Base-by-base conservation (phyloP, 2,888 invertebrate species). In the Scaptomyza caliginosa region DNA sequence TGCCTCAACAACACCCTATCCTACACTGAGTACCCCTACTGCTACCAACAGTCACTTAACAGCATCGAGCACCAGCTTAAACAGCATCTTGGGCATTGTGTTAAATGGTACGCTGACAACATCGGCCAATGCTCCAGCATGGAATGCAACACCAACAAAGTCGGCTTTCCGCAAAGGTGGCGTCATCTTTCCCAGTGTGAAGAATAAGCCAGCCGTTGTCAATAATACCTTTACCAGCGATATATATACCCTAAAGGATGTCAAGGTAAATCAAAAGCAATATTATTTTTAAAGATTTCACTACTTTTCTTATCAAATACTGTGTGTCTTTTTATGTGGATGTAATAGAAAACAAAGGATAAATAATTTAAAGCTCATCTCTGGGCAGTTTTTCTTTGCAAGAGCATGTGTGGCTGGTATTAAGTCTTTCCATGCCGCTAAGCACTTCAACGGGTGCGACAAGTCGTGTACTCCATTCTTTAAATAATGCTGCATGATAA, bases 121-220 rank as follows among this genome's bases (percentile, higher is more conserved):
- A 10, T 39, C 74, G 1, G 40, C 65, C 11, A 69, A 70, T 11
- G 49, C 74, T 3, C 54, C 73, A 0, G 38, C 75, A 2, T 65
- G 65, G 49, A 82, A 74, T 24, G 55, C 79, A 4, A 78, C 83
- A 11, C 88, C 90, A 28, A 90, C 90, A 2, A 91, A 93, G 73
- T 89, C 92, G 1, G 84, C 91, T 4, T 91, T 92, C 62, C 93
- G 96, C 71, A 96, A 96, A 91, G 95, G 96, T 34, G 96, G 96
- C 62, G 94, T 97, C 82, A 97, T 97, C 90, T 97, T 97, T 92
- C 97, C 97, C 8, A 96, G 96, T 90, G 96, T 97, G 50, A 97
- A 97, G 92, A 97, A 97, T 91, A 97, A 97, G 84, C 97, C 97
- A 19, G 94, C 96, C 73, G 94, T 95, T n/a, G 95, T 95, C 56